Base-by-base conservation (phyloP, 2,888 invertebrate genomes). In the Macrosiphum euphorbiae region DNA sequence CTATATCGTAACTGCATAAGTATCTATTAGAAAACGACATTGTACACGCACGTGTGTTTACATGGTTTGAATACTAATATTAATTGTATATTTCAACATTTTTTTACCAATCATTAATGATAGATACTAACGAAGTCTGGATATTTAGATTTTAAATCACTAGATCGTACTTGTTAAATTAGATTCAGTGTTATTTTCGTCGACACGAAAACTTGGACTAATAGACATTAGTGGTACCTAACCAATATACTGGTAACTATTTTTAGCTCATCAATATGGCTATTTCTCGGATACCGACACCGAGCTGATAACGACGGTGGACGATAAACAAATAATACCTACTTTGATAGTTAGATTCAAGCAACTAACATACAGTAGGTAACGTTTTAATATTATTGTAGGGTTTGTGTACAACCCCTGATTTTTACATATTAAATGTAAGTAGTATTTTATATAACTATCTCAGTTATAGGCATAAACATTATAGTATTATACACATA, bases 401-500 rank as follows among this genome's bases (percentile, higher is more conserved):
- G 50, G 50, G 16, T 50, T 47, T 47, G 4, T 50, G 50, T 87
- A n/a, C n/a, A 87, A 87, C 86, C 86, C 47, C 86, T 50, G 1
- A 87, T 50, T 11, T 28, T 87, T 85, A 44, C 44, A 85, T n/a
- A 85, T 85, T 85, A 85, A 44, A 44, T 67, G 67, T 20, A 67
- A 55, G 24, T 55, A 55, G 52, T 88, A 88, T 88, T 55, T 88
- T 88, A 35, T 88, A 55, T 35, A 55, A 88, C 3, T 35, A 88
- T 50, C 87, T 0, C n/a, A 16, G 0, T 52, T 61, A 61, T 28
- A 61, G 0, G 0, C 41, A 28, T 61, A 61, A 11, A 28, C 28
- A 87, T 44, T 94, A 88, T n/a, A 47, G 67, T 1, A 58, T 58
- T 61, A 61, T 61, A 61, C 44, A 52, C 87, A 88, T 88, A 88